phyloP scores from a whole-genome alignment of 1,140 invertebrate genomes.

The Holcopasites calliopsidis region DNA sequence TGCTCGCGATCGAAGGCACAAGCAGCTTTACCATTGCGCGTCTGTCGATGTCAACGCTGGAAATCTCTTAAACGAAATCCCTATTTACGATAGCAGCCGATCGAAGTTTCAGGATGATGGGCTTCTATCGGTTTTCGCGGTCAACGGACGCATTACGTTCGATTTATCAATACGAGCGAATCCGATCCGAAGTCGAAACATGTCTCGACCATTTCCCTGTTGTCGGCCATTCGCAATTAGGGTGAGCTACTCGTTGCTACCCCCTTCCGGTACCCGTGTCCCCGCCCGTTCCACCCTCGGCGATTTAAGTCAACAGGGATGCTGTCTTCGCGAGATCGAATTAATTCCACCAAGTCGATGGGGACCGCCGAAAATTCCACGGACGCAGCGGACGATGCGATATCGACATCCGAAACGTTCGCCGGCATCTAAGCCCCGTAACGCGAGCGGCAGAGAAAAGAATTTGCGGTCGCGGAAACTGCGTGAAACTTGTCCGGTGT shows the following conservation, averaged over 20 bases:
- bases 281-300: neutral
- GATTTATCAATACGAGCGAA: conserved; percentile 2
- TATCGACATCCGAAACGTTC: neutral
- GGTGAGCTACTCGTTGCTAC: conserved; percentile 13
- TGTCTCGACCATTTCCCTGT: conserved; percentile 1
- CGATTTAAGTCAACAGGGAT: neutral
- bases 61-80: neutral
- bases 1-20: too few relatives aligned
- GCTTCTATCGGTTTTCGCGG: neutral
- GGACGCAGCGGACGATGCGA: too few relatives aligned
- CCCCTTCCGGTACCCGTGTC: neutral
- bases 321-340: neutral
- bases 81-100: neutral
- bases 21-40: too few relatives aligned
- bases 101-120: neutral
- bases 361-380: neutral
- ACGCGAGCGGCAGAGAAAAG: neutral
- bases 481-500: conserved; percentile 20
- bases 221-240: conserved; percentile 24
- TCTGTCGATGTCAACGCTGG: neutral
- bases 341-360: neutral
- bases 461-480: conserved; percentile 22
- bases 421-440: too few relatives aligned
- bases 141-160: conserved; percentile 8
- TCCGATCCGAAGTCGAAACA: conserved; percentile 22